Percentiles rank a stretch among this genome's conserved stretches.
These are phyloP conservation scores for Tethya wilhelma DNA, from an alignment of 37 sponge, comb jelly and placozoan genomes.

Conservation along the genomic window DNA sequence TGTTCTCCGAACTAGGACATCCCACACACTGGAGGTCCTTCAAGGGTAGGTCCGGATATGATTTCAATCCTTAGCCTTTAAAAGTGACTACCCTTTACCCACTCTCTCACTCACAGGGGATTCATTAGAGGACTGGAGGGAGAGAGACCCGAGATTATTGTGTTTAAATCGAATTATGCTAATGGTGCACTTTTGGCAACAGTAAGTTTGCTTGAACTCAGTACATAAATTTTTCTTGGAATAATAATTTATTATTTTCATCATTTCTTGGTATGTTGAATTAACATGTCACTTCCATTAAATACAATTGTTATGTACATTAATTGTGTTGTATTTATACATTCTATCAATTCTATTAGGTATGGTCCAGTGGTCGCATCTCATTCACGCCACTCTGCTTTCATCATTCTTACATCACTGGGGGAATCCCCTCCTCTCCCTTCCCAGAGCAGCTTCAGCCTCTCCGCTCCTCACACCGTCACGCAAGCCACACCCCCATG, in stretches of 20 bases:
- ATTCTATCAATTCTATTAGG: conserved; percentile 42
- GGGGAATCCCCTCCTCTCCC: not conserved
- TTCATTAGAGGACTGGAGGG: conserved; percentile 52
- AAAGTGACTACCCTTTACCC: no score
- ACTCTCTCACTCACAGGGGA: conserved; percentile 31
- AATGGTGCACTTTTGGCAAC: conserved; percentile 44
- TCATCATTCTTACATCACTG: not conserved
- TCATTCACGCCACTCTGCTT: conserved; percentile 37
- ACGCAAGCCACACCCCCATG: not conserved
- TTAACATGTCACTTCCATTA: not conserved
- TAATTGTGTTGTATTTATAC: not conserved
- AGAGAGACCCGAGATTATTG: conserved; percentile 37
- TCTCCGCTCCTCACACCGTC: not conserved
- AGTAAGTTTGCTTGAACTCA: conserved; percentile 59
- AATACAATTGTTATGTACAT: not conserved
- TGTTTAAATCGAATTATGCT: conserved; percentile 22
- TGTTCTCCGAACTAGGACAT: conserved; percentile 40
- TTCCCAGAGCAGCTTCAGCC: not conserved
- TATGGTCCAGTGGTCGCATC: conserved; percentile 62
- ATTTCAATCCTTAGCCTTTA: no score
- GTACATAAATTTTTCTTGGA: no score
- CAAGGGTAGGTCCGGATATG: no score
- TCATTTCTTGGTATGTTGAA: not conserved
- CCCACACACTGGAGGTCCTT: conserved; percentile 54
- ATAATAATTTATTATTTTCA: no score